phyloP scores from a whole-genome alignment of 2,888 invertebrate genomes.

The Amphipyra berbera region DNA sequence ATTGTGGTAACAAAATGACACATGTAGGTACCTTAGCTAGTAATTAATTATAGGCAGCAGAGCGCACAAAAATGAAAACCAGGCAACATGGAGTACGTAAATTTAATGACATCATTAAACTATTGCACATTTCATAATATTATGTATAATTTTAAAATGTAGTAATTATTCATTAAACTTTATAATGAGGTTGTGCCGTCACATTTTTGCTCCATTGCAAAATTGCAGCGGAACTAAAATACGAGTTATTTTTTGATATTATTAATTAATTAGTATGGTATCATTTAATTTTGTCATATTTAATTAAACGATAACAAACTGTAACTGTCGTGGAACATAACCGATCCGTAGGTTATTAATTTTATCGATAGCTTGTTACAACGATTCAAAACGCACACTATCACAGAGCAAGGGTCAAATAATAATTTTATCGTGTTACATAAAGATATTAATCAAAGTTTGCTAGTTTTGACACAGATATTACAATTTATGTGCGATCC shows the following conservation, averaged over 20 bases:
- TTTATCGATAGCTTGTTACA: constrained; percentile 17
- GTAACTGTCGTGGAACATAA: constrained; percentile 11
- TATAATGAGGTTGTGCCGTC: constrained; percentile 22
- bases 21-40: background rate
- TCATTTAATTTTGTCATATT: constrained; percentile 15
- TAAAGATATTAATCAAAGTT: constrained; percentile 44
- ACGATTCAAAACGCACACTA: constrained; percentile 10
- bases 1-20: background rate
- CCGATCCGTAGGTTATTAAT: constrained; percentile 22
- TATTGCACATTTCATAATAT: constrained; percentile 14
- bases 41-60: constrained; percentile 21
- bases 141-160: constrained; percentile 19
- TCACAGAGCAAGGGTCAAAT: constrained; percentile 26
- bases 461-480: constrained; percentile 43
- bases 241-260: constrained; percentile 6
- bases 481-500: constrained; percentile 44
- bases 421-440: constrained; percentile 25
- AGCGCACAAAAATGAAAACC: constrained; percentile 16
- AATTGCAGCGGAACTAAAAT: constrained; percentile 9
- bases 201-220: constrained; percentile 7
- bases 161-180: constrained; percentile 28
- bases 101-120: constrained; percentile 24
- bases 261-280: constrained; percentile 22
- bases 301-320: constrained; percentile 28
- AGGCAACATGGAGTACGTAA: constrained; percentile 1